Evolutionary conservation across 2,888 invertebrate genomes (phyloP).

Genomic region (Ophion ventricosus): DNA sequence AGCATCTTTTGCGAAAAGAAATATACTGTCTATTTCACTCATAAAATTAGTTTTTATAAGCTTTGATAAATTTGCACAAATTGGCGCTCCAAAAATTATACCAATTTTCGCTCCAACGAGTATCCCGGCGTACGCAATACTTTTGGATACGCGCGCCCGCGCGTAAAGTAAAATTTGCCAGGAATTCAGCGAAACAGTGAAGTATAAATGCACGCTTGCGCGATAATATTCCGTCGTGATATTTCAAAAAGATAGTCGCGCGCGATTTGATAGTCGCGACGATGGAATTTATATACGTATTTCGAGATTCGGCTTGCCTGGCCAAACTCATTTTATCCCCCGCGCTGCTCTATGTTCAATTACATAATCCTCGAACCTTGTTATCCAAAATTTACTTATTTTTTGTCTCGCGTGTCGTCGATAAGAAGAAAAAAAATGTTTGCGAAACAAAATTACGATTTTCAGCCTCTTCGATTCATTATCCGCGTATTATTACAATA

Average conservation of each 20-base stretch:
- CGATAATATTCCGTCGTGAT: conserved; percentile 33
- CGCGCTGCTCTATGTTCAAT: conserved; percentile 68
- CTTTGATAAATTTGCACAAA: no score
- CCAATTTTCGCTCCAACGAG: neutral
- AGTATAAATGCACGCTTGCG: conserved; percentile 41
- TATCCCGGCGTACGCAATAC: conserved; percentile 8
- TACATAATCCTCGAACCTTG: conserved; percentile 66
- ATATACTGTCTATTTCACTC: no score
- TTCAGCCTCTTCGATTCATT: neutral
- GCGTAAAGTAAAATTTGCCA: conserved; percentile 24
- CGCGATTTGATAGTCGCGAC: conserved; percentile 53
- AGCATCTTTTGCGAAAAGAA: no score
- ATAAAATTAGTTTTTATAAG: no score
- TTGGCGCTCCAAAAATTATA: no score
- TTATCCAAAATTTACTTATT: neutral
- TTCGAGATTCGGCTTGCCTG: conserved; percentile 70
- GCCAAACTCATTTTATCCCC: conserved; percentile 71
- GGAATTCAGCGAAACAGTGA: conserved; percentile 38
- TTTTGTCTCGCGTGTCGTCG: neutral
- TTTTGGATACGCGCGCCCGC: conserved; percentile 17
- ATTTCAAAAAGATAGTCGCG: conserved; percentile 49
- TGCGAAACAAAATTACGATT: neutral
- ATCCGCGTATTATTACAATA: neutral
- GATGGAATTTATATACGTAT: conserved; percentile 72
- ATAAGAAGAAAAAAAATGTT: neutral